Evolutionary conservation across 2,888 invertebrate genomes (phyloP).

Genomic region (Capitulum mitella): DNA sequence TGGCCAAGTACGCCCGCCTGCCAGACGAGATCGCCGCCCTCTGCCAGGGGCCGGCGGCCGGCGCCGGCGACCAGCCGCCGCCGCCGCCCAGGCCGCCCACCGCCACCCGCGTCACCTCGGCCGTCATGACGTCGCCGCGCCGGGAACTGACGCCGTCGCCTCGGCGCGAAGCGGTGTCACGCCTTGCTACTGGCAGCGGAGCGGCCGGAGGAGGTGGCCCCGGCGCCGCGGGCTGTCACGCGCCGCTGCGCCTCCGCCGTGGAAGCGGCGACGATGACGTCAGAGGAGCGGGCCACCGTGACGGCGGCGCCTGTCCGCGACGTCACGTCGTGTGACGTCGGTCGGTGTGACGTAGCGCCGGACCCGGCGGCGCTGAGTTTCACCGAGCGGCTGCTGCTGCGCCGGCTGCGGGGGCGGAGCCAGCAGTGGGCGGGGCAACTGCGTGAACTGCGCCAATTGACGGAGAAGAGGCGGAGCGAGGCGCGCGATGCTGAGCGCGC

Average conservation of each 20-base stretch:
- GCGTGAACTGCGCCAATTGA: background rate
- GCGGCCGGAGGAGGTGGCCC: no score
- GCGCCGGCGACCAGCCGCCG: background rate
- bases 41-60: background rate
- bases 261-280: background rate
- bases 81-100: background rate
- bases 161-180: no score
- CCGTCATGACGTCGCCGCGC: background rate
- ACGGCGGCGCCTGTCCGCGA: background rate
- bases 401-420: background rate
- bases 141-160: background rate
- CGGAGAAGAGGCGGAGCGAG: background rate
- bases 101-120: background rate
- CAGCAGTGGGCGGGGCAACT: background rate
- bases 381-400: constrained; percentile 15
- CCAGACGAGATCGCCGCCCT: background rate
- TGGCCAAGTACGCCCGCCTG: background rate
- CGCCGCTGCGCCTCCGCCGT: background rate
- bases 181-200: no score
- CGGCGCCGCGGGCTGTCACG: no score
- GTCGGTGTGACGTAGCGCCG: background rate
- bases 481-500: background rate
- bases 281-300: background rate
- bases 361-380: background rate
- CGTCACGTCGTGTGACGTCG: background rate